Conservation (phyloP, 2,113 vertebrate species). For the Perca schrenkii region DNA sequence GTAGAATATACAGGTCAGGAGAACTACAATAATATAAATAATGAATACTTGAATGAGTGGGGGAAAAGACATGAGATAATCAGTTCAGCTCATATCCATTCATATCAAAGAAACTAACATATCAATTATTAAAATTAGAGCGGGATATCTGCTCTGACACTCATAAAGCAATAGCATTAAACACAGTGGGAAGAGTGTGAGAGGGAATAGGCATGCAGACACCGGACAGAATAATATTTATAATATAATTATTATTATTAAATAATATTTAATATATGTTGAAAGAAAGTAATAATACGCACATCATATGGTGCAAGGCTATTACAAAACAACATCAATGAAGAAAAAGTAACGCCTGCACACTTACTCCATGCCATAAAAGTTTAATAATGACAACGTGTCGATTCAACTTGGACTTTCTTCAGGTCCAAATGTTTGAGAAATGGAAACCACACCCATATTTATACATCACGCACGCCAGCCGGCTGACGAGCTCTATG, state of each 20-base stretch:
- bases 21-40: conserved; percentile 8
- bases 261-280: neutral
- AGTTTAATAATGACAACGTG: no score
- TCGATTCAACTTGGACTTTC: no score
- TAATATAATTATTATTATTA: neutral
- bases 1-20: conserved; percentile 1
- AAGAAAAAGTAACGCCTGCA: no score
- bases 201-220: neutral
- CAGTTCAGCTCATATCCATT: neutral
- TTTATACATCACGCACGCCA: no score
- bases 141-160: neutral
- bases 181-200: neutral
- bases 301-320: no score
- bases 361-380: no score
- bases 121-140: neutral
- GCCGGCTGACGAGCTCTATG: no score
- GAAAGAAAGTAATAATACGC: no score
- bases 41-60: neutral
- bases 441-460: no score
- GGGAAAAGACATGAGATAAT: neutral
- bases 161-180: neutral
- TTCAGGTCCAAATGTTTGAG: no score
- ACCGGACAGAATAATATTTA: neutral
- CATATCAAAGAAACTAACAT: neutral
- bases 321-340: no score